A percentile compares a stretch with the other conserved stretches of the same genome.
Conservation (phyloP, 2,113 vertebrate species). For the Microcebus griseorufus region DNA sequence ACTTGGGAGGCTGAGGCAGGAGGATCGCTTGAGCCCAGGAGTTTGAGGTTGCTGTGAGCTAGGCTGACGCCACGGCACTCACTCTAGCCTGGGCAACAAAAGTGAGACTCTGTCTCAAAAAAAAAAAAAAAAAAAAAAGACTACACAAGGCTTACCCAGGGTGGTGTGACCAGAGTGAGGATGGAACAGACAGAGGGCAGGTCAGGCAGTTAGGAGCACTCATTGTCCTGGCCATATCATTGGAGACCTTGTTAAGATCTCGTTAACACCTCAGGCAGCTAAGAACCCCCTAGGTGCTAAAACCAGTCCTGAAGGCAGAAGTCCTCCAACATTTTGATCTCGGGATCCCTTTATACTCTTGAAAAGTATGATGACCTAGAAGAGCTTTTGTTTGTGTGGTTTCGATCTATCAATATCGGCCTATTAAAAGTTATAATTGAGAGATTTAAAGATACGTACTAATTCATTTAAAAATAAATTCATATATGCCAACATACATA, state of each 20-base stretch:
- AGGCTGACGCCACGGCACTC: too few relatives aligned
- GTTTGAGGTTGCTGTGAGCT: too few relatives aligned
- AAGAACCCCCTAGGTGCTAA: not conserved
- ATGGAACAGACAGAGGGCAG: not conserved
- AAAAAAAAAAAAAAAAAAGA: too few relatives aligned
- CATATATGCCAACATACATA: not conserved
- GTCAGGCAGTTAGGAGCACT: not conserved
- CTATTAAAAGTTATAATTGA: not conserved
- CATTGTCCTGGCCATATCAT: not conserved
- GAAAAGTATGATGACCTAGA: not conserved
- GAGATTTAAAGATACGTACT: not conserved
- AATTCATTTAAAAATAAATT: not conserved
- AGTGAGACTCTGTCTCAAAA: too few relatives aligned
- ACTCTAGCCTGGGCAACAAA: too few relatives aligned
- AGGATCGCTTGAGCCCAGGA: too few relatives aligned
- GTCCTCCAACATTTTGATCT: not conserved
- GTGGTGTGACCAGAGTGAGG: not conserved
- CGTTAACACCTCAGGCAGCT: not conserved
- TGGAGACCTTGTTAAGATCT: not conserved
- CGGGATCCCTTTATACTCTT: not conserved
- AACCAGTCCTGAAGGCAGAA: not conserved
- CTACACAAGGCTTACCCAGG: not conserved
- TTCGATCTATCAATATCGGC: not conserved
- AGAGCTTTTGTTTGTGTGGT: not conserved
- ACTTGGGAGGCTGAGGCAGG: too few relatives aligned